Conservation (phyloP, 1,140 invertebrate genomes). For the Holotrichia oblita region DNA sequence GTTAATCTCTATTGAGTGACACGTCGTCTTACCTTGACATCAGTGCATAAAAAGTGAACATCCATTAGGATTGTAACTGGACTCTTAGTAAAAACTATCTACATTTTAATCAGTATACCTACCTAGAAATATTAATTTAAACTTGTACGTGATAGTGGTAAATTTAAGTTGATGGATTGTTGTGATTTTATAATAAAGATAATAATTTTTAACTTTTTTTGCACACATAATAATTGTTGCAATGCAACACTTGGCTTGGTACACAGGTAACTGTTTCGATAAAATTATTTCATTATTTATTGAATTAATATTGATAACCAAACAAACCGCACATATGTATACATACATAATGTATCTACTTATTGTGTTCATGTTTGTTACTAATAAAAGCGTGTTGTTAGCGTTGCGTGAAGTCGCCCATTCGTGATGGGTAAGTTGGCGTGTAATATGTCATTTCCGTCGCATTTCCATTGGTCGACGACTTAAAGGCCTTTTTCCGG, state of each 20-base stretch:
- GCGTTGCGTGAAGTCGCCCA: constrained; percentile 27
- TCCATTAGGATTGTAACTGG: not conserved
- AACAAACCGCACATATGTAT: not conserved
- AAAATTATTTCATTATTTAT: too few species aligned
- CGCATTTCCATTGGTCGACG: constrained; percentile 46
- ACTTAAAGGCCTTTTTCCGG: constrained; percentile 47
- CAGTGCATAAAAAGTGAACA: not conserved
- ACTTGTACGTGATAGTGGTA: not conserved
- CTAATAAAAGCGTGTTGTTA: not conserved
- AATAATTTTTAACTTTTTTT: too few species aligned
- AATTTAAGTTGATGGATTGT: too few species aligned
- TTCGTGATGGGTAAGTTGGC: constrained; percentile 31
- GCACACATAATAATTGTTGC: too few species aligned
- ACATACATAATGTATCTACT: not conserved
- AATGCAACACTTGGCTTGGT: too few species aligned
- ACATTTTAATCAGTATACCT: not conserved
- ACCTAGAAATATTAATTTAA: not conserved
- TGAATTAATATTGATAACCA: too few species aligned
- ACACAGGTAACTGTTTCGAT: too few species aligned
- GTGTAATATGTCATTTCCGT: constrained; percentile 49
- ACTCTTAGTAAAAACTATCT: constrained; percentile 5
- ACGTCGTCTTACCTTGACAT: constrained; percentile 7
- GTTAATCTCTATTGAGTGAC: constrained; percentile 8
- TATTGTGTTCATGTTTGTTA: not conserved
- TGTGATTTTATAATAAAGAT: too few species aligned